Conservation (phyloP, 2,888 invertebrate species). For the Archaeoteleia sp. region DNA sequence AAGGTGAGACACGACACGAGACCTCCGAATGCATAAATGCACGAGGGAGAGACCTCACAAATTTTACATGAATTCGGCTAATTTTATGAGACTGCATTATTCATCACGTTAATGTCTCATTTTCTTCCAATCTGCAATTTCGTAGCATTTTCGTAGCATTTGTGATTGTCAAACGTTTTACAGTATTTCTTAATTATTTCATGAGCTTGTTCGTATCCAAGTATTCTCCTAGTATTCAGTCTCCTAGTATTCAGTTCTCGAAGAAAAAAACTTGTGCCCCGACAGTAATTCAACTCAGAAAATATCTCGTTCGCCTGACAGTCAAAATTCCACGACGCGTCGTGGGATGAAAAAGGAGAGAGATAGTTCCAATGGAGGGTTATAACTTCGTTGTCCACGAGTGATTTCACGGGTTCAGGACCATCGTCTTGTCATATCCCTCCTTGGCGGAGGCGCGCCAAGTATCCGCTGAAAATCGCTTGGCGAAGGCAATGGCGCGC, state of each 20-base stretch:
- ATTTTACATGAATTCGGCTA: conserved; percentile 23
- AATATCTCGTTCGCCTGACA: no score
- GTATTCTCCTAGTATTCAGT: no score
- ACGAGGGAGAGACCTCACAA: conserved; percentile 26
- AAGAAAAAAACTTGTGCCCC: no score
- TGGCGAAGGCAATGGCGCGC: conserved; percentile 38
- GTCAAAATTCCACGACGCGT: not conserved
- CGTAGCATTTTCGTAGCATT: no score
- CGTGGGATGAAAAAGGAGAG: not conserved
- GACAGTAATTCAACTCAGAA: no score
- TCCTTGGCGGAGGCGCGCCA: not conserved
- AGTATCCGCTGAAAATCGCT: conserved; percentile 30
- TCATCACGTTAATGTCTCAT: conserved; percentile 31
- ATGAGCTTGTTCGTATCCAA: no score
- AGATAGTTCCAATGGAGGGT: conserved; percentile 8
- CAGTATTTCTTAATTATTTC: no score
- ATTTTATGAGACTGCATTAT: conserved; percentile 38
- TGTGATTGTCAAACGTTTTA: no score
- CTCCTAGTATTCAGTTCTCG: no score
- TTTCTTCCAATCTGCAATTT: conserved; percentile 1
- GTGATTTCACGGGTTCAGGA: conserved; percentile 12
- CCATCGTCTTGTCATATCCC: conserved; percentile 2
- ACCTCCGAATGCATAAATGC: conserved; percentile 44
- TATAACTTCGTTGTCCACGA: conserved; percentile 15
- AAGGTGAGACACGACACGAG: conserved; percentile 43